phyloP scores from a whole-genome alignment of 2,888 invertebrate genomes.

The Muscina levida region DNA sequence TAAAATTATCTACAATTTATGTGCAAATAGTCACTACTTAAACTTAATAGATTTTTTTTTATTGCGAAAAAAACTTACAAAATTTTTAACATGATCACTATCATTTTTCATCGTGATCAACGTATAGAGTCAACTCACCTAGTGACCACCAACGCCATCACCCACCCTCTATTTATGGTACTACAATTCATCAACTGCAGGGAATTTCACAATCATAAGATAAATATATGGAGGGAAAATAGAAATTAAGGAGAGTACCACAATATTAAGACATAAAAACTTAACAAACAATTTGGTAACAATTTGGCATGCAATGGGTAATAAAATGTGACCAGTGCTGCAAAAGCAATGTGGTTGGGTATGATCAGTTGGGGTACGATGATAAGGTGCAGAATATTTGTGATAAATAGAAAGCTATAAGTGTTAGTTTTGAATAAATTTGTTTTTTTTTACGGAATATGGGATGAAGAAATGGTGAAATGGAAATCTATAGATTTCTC shows the following conservation, averaged over 20 bases:
- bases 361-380: not conserved
- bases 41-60: conserved; percentile 30
- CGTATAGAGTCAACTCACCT: too few species aligned
- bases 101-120: conserved; percentile 7
- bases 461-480: too few species aligned
- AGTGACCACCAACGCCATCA: conserved; percentile 6
- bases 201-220: conserved; percentile 26
- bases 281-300: conserved; percentile 53
- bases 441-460: too few species aligned
- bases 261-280: conserved; percentile 61
- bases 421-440: too few species aligned
- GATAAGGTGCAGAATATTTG: too few species aligned
- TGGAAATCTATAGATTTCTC: too few species aligned
- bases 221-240: too few species aligned
- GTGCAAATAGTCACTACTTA: conserved; percentile 34
- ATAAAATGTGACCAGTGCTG: not conserved
- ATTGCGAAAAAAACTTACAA: too few species aligned
- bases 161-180: too few species aligned
- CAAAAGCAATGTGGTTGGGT: not conserved
- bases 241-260: not conserved
- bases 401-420: too few species aligned
- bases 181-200: conserved; percentile 20
- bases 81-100: conserved; percentile 37
- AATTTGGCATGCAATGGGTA: conserved; percentile 27
- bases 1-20: conserved; percentile 50